Evolutionary conservation across 2,113 vertebrate genomes (phyloP), one percentile per base, ranked within the genome.

Genomic region (Entelurus aequoreus): DNA sequence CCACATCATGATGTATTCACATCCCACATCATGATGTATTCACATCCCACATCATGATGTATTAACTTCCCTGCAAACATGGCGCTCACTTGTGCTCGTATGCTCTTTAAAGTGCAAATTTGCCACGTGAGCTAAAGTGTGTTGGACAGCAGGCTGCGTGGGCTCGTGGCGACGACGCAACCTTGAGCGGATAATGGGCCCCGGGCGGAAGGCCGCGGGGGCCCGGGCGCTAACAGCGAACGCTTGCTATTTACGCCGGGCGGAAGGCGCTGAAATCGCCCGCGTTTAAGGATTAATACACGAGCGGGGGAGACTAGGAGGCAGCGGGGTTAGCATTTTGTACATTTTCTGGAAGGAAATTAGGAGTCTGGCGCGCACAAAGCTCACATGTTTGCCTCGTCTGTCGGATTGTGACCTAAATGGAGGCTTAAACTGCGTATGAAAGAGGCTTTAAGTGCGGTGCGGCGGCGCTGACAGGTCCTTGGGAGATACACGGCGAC

Each of bases 401-500:
- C 71, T 70, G 44, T 46, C 76, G 77, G 74, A 80, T 79, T 74
- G 66, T 80, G 79, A 82, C 73, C 85, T 86, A 89, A 87, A 86
- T 80, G 78, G 81, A 78, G 81, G 78, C 81, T 88, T 86, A 84
- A 86, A 85, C 77, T 80, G 74, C 38, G 66, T 59, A 72, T 84
- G 60, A 84, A 84, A 78, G 72, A 79, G 83, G 77, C 79, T 87
- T 83, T 88, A 84, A 83, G 79, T 81, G 74, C 74, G 80, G 78
- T 66, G 75, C 79, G 74, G 72, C 74, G 86, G 74, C 84, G 71
- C 79, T 87, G 87, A 88, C 86, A 87, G 87, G 79, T 85, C 86
- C 83, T 85, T 82, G 86, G 87, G 86, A 90, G 83, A 88, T 85
- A 82, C 86, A 87, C 79, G 84, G 69, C 86, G 85, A 89, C 84